Conservation (phyloP, 2,113 vertebrate species). For the Pseudorectes ferrugineus region DNA sequence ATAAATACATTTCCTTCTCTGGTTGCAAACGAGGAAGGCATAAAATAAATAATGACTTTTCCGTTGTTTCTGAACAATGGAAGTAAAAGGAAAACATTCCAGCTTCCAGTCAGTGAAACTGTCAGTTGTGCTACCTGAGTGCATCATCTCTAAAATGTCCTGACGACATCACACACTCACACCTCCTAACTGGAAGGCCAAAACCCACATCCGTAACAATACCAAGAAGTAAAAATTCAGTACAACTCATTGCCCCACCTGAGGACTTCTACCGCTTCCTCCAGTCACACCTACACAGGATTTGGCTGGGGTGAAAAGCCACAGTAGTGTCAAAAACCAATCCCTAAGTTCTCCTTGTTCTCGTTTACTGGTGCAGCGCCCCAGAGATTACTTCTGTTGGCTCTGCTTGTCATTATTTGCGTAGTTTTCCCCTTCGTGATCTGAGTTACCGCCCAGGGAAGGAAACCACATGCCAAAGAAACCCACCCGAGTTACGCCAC, state of each 20-base stretch:
- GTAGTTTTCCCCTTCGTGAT: background rate
- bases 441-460: background rate
- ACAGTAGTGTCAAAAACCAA: background rate
- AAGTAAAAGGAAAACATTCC: background rate
- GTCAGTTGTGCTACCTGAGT: rapidly evolving
- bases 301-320: rapidly evolving
- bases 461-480: no score
- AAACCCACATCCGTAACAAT: rapidly evolving
- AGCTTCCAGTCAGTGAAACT: background rate
- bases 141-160: background rate
- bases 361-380: background rate
- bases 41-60: background rate
- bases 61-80: rapidly evolving
- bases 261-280: background rate
- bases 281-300: background rate
- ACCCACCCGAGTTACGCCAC: rapidly evolving
- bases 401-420: background rate
- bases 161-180: rapidly evolving
- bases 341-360: background rate
- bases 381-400: background rate
- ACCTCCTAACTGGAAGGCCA: background rate
- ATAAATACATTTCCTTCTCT: background rate
- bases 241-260: background rate
- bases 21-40: rapidly evolving
- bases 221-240: background rate